A percentile compares a stretch with the other conserved stretches of the same genome.
Evolutionary conservation across 2,888 invertebrate species (phyloP).

Genomic region (Parnassius glacialis): DNA sequence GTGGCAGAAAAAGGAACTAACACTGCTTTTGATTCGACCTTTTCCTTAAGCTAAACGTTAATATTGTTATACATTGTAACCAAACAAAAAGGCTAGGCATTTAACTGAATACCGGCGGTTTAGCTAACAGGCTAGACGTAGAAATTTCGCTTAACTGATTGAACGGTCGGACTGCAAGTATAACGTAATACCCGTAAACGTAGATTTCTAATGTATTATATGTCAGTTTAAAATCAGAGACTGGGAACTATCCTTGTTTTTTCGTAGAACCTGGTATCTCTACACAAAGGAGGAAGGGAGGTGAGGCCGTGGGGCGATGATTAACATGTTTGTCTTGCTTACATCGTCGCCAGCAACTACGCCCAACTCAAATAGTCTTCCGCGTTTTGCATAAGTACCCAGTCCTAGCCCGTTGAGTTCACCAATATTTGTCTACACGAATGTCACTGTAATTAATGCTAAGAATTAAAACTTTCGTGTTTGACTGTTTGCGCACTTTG

Average conservation of each 20-base stretch:
- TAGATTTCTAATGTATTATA: too few species aligned
- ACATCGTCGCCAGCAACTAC: slow-evolving; percentile 77
- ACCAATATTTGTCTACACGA: slow-evolving; percentile 70
- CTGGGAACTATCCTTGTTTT: not conserved
- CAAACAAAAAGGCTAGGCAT: too few species aligned
- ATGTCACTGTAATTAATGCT: slow-evolving; percentile 67
- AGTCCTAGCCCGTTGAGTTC: slow-evolving; percentile 45
- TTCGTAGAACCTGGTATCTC: not conserved
- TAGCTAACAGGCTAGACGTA: too few species aligned
- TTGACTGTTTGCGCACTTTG: slow-evolving; percentile 33
- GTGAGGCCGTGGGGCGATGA: slow-evolving; percentile 53
- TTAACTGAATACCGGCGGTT: too few species aligned
- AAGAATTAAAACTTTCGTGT: slow-evolving; percentile 69
- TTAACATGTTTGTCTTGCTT: slow-evolving; percentile 80
- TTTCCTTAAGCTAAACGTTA: too few species aligned
- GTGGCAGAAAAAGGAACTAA: too few species aligned
- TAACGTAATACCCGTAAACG: too few species aligned
- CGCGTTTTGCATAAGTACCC: slow-evolving; percentile 72
- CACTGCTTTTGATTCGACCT: too few species aligned
- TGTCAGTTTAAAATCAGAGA: not conserved
- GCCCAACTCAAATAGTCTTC: slow-evolving; percentile 76
- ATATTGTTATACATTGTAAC: too few species aligned
- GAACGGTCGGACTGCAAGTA: too few species aligned
- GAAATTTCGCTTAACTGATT: too few species aligned
- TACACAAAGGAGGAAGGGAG: slow-evolving; percentile 23